phyloP scores from a whole-genome alignment of 2,888 invertebrate genomes.

The Drosophila mimica region DNA sequence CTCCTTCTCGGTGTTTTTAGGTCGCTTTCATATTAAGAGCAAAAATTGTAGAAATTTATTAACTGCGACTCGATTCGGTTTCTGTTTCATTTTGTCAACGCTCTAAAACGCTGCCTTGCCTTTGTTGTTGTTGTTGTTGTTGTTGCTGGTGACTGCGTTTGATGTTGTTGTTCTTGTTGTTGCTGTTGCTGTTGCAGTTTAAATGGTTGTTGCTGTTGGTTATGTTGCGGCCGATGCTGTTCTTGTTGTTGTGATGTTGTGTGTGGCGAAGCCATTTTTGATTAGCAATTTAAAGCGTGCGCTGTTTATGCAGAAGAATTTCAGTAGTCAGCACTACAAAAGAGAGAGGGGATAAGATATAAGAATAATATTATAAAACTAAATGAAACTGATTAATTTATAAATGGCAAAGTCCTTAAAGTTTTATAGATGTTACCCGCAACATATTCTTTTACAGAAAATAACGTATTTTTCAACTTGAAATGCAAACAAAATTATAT shows the following conservation, averaged over 20 bases:
- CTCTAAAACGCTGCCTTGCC: conserved; percentile 47
- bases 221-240: conserved; percentile 7
- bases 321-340: conserved; percentile 50
- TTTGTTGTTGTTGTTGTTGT: conserved; percentile 35
- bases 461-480: no score
- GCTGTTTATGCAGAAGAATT: conserved; percentile 26
- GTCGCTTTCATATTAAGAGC: conserved; percentile 45
- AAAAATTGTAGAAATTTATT: conserved; percentile 36
- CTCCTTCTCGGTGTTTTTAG: conserved; percentile 25
- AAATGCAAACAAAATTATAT: background rate
- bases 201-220: conserved; percentile 27
- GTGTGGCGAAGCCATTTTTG: conserved; percentile 61
- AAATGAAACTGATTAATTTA: background rate
- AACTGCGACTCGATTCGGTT: conserved; percentile 46
- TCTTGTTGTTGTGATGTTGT: conserved; percentile 25
- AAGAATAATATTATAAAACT: background rate
- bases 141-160: conserved; percentile 14
- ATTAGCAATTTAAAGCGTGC: conserved; percentile 8
- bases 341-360: background rate
- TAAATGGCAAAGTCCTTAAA: background rate
- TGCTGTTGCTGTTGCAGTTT: conserved; percentile 8
- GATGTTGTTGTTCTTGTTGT: conserved; percentile 24
- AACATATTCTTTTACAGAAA: no score
- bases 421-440: no score
- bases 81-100: conserved; percentile 65